A percentile compares a stretch with the other conserved stretches of the same genome.
Conservation (phyloP, 1,140 invertebrate species). For the Helicoverpa zea region DNA sequence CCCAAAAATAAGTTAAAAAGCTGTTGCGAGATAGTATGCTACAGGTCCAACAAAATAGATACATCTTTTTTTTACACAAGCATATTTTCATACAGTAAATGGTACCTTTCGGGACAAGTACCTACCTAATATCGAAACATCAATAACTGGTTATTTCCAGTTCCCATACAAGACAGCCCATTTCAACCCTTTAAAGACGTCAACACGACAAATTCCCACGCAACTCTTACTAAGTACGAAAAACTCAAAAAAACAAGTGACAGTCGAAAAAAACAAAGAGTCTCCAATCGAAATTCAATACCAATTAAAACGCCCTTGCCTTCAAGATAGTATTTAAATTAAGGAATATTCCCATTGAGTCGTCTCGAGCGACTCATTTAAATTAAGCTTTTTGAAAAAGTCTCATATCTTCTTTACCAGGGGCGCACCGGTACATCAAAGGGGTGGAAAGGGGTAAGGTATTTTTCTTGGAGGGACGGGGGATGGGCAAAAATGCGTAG, state of each 20-base stretch:
- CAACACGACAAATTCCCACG: constrained; percentile 22
- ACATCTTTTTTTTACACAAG: too few relatives aligned
- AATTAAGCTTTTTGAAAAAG: constrained; percentile 87
- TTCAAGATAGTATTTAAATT: constrained; percentile 85
- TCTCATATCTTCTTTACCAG: constrained; percentile 86
- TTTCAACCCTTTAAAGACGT: not conserved
- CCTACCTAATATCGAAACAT: too few relatives aligned
- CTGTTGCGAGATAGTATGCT: too few relatives aligned
- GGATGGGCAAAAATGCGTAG: constrained; percentile 81
- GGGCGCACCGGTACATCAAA: constrained; percentile 84
- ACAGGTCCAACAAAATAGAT: too few relatives aligned
- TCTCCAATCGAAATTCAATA: constrained; percentile 85
- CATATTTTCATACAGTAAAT: too few relatives aligned
- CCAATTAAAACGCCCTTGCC: constrained; percentile 81
- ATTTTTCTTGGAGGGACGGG: constrained; percentile 81
- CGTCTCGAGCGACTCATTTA: constrained; percentile 83
- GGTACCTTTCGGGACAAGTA: too few relatives aligned
- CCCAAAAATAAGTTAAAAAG: too few relatives aligned
- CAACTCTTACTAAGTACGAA: not conserved
- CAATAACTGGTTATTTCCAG: too few relatives aligned
- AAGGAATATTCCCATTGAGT: constrained; percentile 83
- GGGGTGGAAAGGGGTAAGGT: constrained; percentile 83
- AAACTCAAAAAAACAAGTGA: constrained; percentile 68
- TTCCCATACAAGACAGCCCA: not conserved
- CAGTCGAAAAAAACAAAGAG: constrained; percentile 63